Conservation (phyloP, 2,888 invertebrate genomes). For the Minunthozetes semirufus region DNA sequence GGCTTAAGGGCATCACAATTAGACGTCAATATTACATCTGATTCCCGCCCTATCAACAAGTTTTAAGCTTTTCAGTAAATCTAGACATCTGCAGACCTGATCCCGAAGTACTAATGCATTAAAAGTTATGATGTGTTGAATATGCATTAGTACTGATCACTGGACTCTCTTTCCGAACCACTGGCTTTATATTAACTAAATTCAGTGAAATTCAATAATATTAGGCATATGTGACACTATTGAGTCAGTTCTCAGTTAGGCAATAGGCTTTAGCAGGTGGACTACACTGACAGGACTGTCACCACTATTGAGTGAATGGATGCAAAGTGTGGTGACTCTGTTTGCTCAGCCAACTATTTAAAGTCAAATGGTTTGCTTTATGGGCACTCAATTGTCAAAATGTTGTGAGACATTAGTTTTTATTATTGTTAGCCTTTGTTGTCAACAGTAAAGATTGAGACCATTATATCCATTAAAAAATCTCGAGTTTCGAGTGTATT, state of each 20-base stretch:
- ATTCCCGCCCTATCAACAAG: constrained; percentile 27
- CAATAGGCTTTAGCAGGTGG: constrained; percentile 22
- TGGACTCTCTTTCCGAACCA: background rate
- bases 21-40: constrained; percentile 23
- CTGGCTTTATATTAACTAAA: constrained; percentile 7
- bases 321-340: constrained; percentile 21
- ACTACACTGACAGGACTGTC: background rate
- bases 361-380: constrained; percentile 27
- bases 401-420: constrained; percentile 22
- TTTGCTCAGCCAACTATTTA: constrained; percentile 26
- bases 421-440: constrained; percentile 21
- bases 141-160: constrained; percentile 13
- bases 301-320: background rate
- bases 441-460: background rate
- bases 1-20: constrained; percentile 28
- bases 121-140: background rate
- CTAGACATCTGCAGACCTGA: constrained; percentile 19
- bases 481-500: constrained; percentile 20
- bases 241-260: background rate
- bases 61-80: constrained; percentile 27
- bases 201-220: background rate
- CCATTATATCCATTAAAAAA: constrained; percentile 19
- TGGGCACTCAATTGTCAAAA: background rate
- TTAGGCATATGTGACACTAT: constrained; percentile 9
- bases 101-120: background rate